Base-by-base conservation (phyloP, 2,888 invertebrate genomes). In the Eledona agricola region DNA sequence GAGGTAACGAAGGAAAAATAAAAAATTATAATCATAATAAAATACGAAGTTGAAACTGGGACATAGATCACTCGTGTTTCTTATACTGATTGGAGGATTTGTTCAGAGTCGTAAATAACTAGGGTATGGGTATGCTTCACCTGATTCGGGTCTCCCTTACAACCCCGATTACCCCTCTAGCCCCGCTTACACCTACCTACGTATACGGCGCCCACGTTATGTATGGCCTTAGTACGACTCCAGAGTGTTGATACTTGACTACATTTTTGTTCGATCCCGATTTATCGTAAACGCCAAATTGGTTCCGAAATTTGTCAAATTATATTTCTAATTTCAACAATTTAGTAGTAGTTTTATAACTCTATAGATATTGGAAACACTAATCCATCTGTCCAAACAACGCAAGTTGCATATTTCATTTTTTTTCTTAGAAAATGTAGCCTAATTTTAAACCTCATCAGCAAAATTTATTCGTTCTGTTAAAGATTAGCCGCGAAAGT, bases 41-140 rank as follows among this genome's bases (percentile, higher is more conserved):
- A 57, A 55, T 45, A 42, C 42, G 40, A 32, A 32, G 45, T 55
- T 50, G 58, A 64, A 60, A 63, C 61, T 57, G 55, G 61, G 62
- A 60, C 59, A 58, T 59, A 62, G 60, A 63, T 63, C 65, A 69
- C 63, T 55, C 62, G 47, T 63, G 65, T 64, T 65, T 64, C 63
- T 62, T 67, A 64, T 60, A 58, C 64, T 64, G 66, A 63, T 65
- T 66, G 68, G 66, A 66, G 42, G 67, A 69, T 67, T 69, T 68
- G 68, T 65, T 62, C 64, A 58, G 59, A 55, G 62, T 64, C 65
- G 65, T 70, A 69, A 70, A 68, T 69, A 67, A 67, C 64, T 56
- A 23, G 64, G 53, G 59, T 59, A 56, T 57, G 64, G 53, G 59
- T 59, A 56, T 57, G 51, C 51, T 58, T 62, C 60, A 61, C 62